phyloP scores from a whole-genome alignment of 2,888 invertebrate species.

The Hedya salicella region DNA sequence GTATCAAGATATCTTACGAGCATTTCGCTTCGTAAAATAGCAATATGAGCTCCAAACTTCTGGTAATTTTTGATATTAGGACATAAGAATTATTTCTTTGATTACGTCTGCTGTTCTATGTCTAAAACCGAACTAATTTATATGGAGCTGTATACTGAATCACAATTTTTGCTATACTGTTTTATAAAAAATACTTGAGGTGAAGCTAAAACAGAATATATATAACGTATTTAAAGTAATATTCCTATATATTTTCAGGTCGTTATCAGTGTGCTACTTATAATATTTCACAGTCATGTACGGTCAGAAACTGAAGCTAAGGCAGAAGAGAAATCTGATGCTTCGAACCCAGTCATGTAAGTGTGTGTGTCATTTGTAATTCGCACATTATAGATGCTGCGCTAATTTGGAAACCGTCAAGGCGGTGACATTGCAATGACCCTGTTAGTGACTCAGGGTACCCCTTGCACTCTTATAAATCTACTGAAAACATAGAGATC shows the following conservation, averaged over 20 bases:
- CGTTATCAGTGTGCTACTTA: constrained; percentile 22
- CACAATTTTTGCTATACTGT: too few species aligned
- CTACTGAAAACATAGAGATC: background rate
- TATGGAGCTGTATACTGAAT: too few species aligned
- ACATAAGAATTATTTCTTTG: background rate
- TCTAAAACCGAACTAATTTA: too few species aligned
- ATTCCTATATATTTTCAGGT: constrained; percentile 18
- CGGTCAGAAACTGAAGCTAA: constrained; percentile 26
- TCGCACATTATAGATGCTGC: constrained; percentile 6
- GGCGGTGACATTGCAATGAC: background rate
- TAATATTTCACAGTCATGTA: constrained; percentile 14
- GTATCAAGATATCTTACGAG: constrained; percentile 46
- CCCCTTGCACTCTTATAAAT: too few species aligned
- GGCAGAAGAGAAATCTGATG: constrained; percentile 22
- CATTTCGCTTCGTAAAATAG: constrained; percentile 22
- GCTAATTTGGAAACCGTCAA: constrained; percentile 27
- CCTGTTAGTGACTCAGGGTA: background rate
- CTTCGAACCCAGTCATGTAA: constrained; percentile 34
- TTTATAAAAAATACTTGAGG: too few species aligned
- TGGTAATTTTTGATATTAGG: constrained; percentile 13
- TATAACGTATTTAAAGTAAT: too few species aligned
- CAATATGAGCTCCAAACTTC: constrained; percentile 13
- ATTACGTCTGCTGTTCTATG: too few species aligned
- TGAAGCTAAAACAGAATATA: too few species aligned
- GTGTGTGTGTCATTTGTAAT: constrained; percentile 16